Evolutionary conservation across 2,113 vertebrate genomes (phyloP).

Genomic region (Colistium nudipinnis): DNA sequence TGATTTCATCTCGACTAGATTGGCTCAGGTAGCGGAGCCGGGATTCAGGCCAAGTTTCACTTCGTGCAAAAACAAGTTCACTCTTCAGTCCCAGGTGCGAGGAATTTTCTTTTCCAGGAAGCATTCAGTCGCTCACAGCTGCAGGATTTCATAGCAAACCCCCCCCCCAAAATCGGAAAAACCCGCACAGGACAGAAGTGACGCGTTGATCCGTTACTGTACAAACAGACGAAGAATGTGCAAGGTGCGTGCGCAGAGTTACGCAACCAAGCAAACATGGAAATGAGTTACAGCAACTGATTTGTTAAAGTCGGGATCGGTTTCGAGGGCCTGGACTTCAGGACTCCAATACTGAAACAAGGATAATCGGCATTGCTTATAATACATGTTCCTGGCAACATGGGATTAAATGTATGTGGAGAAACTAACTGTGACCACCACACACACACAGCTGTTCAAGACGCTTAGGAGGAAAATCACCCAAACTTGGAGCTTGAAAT

Average conservation of each 20-base stretch:
- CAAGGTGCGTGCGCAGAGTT: not conserved
- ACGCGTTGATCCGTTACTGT: not conserved
- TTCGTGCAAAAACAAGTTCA: constrained; percentile 6
- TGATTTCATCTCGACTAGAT: not conserved
- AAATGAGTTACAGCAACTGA: not conserved
- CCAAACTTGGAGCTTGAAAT: no score
- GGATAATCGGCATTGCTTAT: no score
- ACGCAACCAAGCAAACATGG: constrained; percentile 22
- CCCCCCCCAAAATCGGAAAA: not conserved
- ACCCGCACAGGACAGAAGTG: not conserved
- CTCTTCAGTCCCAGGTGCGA: not conserved
- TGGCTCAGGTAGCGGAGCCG: constrained; percentile 9
- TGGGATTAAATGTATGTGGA: no score
- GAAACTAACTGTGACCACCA: no score
- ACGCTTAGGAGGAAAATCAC: no score
- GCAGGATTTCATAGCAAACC: not conserved
- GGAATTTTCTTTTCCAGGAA: not conserved
- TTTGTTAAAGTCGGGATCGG: not conserved
- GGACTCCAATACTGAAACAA: no score
- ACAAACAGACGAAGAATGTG: not conserved
- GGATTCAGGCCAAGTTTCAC: not conserved
- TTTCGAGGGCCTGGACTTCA: not conserved
- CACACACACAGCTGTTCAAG: no score
- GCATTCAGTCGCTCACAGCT: not conserved
- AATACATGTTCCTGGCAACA: no score